Evolutionary conservation across 2,797 vertebrate genomes (phyloP).

Genomic region (Bucorvus abyssinicus): DNA sequence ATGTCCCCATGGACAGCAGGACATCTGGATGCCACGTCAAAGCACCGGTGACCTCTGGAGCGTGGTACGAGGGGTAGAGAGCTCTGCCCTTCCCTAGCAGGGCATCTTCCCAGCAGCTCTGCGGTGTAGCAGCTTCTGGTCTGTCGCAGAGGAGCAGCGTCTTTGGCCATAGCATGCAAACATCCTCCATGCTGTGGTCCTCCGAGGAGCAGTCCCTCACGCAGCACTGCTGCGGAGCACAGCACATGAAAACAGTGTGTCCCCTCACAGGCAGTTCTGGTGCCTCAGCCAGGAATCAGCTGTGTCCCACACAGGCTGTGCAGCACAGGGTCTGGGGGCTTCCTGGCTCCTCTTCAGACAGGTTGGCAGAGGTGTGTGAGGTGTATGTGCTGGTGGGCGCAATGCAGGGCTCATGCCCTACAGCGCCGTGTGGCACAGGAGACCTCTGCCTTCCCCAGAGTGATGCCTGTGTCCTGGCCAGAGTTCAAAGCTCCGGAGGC

Average conservation of each 20-base stretch:
- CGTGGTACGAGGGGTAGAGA: neutral
- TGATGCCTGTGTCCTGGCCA: neutral
- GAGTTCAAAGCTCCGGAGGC: neutral
- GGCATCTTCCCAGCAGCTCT: neutral
- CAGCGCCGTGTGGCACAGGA: neutral
- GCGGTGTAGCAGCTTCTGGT: neutral
- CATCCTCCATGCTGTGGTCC: neutral
- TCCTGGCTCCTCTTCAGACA: neutral
- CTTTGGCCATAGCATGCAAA: neutral
- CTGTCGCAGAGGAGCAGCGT: neutral
- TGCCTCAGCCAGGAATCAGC: neutral
- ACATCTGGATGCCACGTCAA: neutral
- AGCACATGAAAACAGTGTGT: rapidly evolving
- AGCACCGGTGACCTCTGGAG: neutral
- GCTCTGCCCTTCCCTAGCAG: neutral
- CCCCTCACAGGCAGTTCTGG: neutral
- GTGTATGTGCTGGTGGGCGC: neutral
- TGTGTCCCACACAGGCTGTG: rapidly evolving
- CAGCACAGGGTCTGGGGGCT: neutral
- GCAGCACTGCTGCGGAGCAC: neutral
- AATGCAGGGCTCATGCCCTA: neutral
- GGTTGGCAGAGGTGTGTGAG: neutral
- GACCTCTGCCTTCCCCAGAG: neutral
- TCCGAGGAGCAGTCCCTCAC: neutral
- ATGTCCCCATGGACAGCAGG: neutral